phyloP scores from a whole-genome alignment of 2,797 vertebrate genomes.

The Merluccius polli region DNA sequence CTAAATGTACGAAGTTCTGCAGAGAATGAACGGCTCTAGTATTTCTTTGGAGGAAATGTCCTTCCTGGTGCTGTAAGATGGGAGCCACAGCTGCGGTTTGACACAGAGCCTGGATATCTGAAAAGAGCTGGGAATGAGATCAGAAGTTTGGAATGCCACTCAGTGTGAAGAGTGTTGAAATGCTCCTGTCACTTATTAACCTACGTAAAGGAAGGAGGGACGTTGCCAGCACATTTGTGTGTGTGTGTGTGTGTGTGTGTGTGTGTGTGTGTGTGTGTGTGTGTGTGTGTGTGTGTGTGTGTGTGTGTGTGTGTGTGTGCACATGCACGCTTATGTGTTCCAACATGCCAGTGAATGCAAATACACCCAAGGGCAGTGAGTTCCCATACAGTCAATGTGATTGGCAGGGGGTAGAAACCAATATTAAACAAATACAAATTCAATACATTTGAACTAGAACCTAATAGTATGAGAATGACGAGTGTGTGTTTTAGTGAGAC shows the following conservation, averaged over 20 bases:
- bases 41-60: not conserved
- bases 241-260: constrained; percentile 21
- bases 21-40: too few species aligned
- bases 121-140: constrained; percentile 33
- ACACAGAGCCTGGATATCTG: not conserved
- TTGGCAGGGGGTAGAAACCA: not conserved
- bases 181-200: constrained; percentile 62
- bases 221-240: not conserved
- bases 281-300: constrained; percentile 11
- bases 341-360: constrained; percentile 49
- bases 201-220: constrained; percentile 23
- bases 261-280: constrained; percentile 12
- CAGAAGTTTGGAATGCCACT: constrained; percentile 47
- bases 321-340: constrained; percentile 24
- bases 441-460: too few species aligned
- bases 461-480: not conserved
- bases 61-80: not conserved
- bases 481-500: not conserved
- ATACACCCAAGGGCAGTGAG: constrained; percentile 56
- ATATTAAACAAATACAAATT: not conserved
- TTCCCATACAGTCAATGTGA: constrained; percentile 45
- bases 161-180: constrained; percentile 31
- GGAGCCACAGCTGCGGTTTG: not conserved
- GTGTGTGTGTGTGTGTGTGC: constrained; percentile 5
- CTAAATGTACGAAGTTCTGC: not conserved